These are phyloP conservation scores for Coenonympha glycerion DNA, from an alignment of 2,888 invertebrate genomes.

Conservation along the genomic window DNA sequence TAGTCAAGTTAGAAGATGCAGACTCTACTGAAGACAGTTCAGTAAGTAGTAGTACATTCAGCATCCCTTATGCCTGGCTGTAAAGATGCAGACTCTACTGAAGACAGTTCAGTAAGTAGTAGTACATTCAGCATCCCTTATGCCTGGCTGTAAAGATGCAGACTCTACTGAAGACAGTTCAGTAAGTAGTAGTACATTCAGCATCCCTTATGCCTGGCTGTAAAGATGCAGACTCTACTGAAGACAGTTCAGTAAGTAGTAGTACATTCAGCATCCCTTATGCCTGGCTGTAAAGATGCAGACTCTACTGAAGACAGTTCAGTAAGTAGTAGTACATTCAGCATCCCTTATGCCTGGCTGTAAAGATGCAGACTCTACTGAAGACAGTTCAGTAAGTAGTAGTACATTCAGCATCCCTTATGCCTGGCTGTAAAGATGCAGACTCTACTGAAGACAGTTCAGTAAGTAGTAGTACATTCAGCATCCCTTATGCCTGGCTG, in stretches of 20 bases:
- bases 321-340: conserved; percentile 52
- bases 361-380: conserved; percentile 73
- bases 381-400: conserved; percentile 72
- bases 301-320: conserved; percentile 74
- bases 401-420: no score
- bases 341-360: no score
- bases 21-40: conserved; percentile 74
- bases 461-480: conserved; percentile 52
- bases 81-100: conserved; percentile 73
- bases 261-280: no score
- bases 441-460: conserved; percentile 74
- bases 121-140: no score
- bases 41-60: conserved; percentile 52
- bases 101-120: conserved; percentile 72
- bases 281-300: no score
- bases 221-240: conserved; percentile 73
- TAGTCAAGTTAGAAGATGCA: conserved; percentile 71
- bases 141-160: no score
- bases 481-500: no score
- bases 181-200: conserved; percentile 52
- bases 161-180: conserved; percentile 74
- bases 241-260: conserved; percentile 72
- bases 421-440: no score
- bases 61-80: no score
- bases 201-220: no score